Percentiles rank a stretch among this genome's conserved stretches.
These are phyloP conservation scores for Rhyacophila brunnea DNA, from an alignment of 1,140 invertebrate species.

Conservation along the genomic window DNA sequence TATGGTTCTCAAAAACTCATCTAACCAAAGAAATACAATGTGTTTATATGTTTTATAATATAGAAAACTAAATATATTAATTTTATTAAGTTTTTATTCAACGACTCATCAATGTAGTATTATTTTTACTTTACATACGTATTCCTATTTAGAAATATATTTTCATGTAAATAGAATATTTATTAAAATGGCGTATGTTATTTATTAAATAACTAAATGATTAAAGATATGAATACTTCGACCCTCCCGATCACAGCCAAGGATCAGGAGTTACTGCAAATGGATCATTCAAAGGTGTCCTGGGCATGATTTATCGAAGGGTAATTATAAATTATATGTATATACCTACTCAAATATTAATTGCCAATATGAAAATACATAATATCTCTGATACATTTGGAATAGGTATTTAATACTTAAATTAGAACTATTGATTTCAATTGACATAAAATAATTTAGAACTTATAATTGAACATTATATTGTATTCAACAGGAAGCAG, in stretches of 20 bases:
- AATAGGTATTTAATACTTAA: background rate
- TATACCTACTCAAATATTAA: background rate
- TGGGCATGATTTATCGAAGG: slow-evolving; percentile 64
- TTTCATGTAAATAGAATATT: background rate
- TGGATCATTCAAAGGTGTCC: slow-evolving; percentile 64
- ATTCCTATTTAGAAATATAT: background rate
- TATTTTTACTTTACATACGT: background rate
- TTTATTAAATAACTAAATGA: background rate
- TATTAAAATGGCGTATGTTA: background rate
- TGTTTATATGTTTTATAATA: background rate
- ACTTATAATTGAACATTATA: background rate
- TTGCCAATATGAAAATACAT: background rate
- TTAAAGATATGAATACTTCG: slow-evolving; percentile 61
- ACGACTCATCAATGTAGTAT: background rate
- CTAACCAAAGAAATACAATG: no score
- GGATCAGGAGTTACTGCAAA: slow-evolving; percentile 62
- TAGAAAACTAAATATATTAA: background rate
- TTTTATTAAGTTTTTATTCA: background rate
- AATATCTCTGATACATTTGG: background rate
- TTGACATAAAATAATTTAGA: background rate
- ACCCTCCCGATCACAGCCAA: slow-evolving; percentile 67
- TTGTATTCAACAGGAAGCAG: slow-evolving; percentile 55
- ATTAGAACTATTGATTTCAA: background rate
- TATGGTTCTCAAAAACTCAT: no score
- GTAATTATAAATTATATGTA: slow-evolving; percentile 44